A percentile compares a stretch with the other conserved stretches of the same genome.
phyloP scores from a whole-genome alignment of 2,888 invertebrate species.

The Auanema sp. region DNA sequence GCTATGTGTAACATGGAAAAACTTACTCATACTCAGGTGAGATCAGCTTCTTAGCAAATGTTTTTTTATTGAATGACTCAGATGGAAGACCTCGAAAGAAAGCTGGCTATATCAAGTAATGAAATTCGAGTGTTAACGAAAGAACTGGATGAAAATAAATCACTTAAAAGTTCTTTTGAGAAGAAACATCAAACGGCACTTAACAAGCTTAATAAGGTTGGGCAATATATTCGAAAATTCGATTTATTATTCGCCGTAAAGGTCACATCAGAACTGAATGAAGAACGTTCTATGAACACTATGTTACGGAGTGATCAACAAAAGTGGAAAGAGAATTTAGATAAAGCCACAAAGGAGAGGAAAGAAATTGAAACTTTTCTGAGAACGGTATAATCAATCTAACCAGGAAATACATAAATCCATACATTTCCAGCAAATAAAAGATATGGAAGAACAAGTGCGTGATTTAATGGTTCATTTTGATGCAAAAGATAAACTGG shows the following conservation, averaged over 20 bases:
- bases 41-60: too few species aligned
- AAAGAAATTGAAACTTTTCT: constrained; percentile 63
- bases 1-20: constrained; percentile 69
- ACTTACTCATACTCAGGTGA: constrained; percentile 63
- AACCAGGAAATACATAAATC: neutral
- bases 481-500: constrained; percentile 77
- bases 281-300: constrained; percentile 72
- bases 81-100: constrained; percentile 69
- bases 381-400: constrained; percentile 1
- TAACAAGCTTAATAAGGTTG: constrained; percentile 73
- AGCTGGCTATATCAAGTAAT: constrained; percentile 69
- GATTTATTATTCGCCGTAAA: constrained; percentile 8
- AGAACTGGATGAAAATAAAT: constrained; percentile 30
- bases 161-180: constrained; percentile 69
- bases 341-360: constrained; percentile 66
- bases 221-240: neutral
- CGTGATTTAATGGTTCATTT: constrained; percentile 95
- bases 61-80: constrained; percentile 8
- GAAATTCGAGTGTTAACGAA: constrained; percentile 65
- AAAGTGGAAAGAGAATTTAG: constrained; percentile 71
- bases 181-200: constrained; percentile 74
- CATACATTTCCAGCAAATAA: constrained; percentile 70
- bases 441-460: constrained; percentile 85
- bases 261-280: constrained; percentile 44
- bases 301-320: constrained; percentile 78